Evolutionary conservation across 2,797 vertebrate species (phyloP).

Genomic region (Hapalemur alaotrensis): DNA sequence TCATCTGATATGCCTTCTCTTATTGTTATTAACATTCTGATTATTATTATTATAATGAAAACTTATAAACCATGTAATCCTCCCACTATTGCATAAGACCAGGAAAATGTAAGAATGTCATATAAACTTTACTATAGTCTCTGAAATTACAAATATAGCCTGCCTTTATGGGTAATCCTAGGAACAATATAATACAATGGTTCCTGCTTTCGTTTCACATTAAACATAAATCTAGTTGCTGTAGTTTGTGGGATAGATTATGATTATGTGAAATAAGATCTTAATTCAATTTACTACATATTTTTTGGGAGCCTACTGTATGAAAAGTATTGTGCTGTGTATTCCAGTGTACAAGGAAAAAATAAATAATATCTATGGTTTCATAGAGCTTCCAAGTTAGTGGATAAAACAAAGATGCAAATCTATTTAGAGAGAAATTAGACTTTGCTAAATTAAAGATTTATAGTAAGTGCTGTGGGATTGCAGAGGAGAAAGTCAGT

Average conservation of each 20-base stretch:
- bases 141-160: neutral
- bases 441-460: neutral
- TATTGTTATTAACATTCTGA: neutral
- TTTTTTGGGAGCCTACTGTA: neutral
- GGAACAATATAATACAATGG: neutral
- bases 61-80: neutral
- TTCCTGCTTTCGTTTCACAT: neutral
- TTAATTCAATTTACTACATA: neutral
- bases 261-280: neutral
- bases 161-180: neutral
- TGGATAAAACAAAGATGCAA: neutral
- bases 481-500: neutral
- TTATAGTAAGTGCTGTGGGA: neutral
- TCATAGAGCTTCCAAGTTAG: neutral
- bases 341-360: neutral
- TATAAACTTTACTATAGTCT: neutral
- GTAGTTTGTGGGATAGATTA: neutral
- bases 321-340: neutral
- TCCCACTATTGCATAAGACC: neutral
- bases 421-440: neutral
- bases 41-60: neutral
- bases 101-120: neutral
- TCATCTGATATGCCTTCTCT: too few species aligned
- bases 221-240: neutral
- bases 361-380: neutral